phyloP scores from a whole-genome alignment of 2,888 invertebrate species.

The Augiades crinisus region DNA sequence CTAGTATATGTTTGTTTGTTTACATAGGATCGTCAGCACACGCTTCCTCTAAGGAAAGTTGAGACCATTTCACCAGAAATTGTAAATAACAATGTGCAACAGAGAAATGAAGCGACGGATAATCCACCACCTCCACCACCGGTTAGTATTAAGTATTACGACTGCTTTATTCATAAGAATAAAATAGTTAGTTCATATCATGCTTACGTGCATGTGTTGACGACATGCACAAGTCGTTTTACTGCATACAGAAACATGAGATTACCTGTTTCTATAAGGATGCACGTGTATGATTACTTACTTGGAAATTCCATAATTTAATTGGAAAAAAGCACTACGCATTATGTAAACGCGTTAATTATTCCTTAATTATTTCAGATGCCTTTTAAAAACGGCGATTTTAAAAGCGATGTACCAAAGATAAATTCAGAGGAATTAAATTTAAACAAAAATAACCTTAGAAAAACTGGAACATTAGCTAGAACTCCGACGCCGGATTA shows the following conservation, averaged over 20 bases:
- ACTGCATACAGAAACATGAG: too few relatives aligned
- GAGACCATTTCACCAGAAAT: conserved; percentile 39
- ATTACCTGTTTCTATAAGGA: too few relatives aligned
- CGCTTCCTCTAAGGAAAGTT: conserved; percentile 53
- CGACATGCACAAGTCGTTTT: too few relatives aligned
- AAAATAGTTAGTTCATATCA: too few relatives aligned
- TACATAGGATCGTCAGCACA: conserved; percentile 64
- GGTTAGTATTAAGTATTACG: conserved; percentile 55
- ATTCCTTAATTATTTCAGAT: conserved; percentile 55
- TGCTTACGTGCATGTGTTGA: too few relatives aligned
- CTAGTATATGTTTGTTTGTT: conserved; percentile 28
- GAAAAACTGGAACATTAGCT: conserved; percentile 57
- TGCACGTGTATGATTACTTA: too few relatives aligned
- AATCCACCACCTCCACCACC: conserved; percentile 83
- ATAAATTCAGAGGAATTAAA: conserved; percentile 40
- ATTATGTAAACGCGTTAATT: not conserved
- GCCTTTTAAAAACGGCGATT: conserved; percentile 54
- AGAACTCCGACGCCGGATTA: conserved; percentile 71
- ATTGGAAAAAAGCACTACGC: not conserved
- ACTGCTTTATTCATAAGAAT: not conserved
- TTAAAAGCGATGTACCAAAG: conserved; percentile 51
- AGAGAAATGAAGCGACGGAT: conserved; percentile 41
- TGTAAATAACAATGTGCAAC: conserved; percentile 39
- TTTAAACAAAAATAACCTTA: conserved; percentile 47
- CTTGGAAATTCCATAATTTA: not conserved